Conservation (phyloP, 92 coral and sea anemone species). For the Actinostola sp. region DNA sequence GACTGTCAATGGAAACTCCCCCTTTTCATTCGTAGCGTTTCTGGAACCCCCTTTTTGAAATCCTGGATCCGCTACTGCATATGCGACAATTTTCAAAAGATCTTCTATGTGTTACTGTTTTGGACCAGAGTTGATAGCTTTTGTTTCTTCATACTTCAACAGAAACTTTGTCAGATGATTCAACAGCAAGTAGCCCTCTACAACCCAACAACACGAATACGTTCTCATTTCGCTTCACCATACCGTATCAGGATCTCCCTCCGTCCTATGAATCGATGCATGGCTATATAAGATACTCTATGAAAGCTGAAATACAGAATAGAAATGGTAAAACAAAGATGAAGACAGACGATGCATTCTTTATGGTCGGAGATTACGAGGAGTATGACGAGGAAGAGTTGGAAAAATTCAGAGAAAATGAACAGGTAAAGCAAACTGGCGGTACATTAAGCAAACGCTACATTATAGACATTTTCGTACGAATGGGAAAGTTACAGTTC, state of each 20-base stretch:
- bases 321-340: constrained; percentile 51
- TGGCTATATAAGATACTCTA: constrained; percentile 76
- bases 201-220: constrained; percentile 29
- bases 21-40: too few relatives aligned
- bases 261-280: constrained; percentile 71
- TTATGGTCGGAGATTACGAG: constrained; percentile 54
- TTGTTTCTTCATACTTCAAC: not conserved
- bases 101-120: not conserved
- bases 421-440: constrained; percentile 11
- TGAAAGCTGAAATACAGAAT: constrained; percentile 64
- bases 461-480: too few relatives aligned
- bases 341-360: constrained; percentile 53
- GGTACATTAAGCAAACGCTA: too few relatives aligned
- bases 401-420: constrained; percentile 36
- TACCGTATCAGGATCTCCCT: constrained; percentile 67
- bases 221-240: constrained; percentile 66
- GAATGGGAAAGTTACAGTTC: too few relatives aligned
- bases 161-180: not conserved
- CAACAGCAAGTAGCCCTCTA: not conserved
- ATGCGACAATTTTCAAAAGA: too few relatives aligned
- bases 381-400: constrained; percentile 42
- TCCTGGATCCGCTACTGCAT: too few relatives aligned
- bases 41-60: too few relatives aligned
- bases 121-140: not conserved
- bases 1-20: too few relatives aligned